Percentiles rank a stretch among this genome's conserved stretches.
These are phyloP conservation scores for Erebia epiphron DNA, from an alignment of 2,888 invertebrate genomes.

Conservation along the genomic window DNA sequence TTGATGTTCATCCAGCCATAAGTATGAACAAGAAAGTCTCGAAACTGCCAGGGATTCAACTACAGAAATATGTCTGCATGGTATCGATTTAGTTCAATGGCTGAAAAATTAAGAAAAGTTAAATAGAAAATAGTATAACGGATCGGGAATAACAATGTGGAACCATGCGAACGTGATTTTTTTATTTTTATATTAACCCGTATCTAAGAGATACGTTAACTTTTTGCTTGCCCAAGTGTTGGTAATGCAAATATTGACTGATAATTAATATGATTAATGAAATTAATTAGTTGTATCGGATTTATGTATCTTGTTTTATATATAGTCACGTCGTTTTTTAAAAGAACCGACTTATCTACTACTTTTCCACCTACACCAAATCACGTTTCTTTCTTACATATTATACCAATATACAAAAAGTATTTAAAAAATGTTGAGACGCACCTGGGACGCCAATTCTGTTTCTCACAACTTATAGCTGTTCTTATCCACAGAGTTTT, in stretches of 20 bases:
- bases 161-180: slow-evolving; percentile 31
- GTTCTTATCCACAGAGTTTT: too few relatives aligned
- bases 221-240: slow-evolving; percentile 12
- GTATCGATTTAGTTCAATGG: too few relatives aligned
- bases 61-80: background rate
- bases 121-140: slow-evolving; percentile 9
- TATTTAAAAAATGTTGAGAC: too few relatives aligned
- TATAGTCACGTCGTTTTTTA: background rate
- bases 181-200: slow-evolving; percentile 23
- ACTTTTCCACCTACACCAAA: background rate
- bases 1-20: too few relatives aligned
- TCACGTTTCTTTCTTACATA: background rate
- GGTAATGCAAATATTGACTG: slow-evolving; percentile 13
- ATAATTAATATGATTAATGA: slow-evolving; percentile 10
- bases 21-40: too few relatives aligned
- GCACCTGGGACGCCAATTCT: too few relatives aligned
- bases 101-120: background rate
- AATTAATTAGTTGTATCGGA: slow-evolving; percentile 4
- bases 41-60: too few relatives aligned
- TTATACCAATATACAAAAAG: too few relatives aligned
- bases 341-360: background rate
- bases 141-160: slow-evolving; percentile 17
- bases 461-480: too few relatives aligned
- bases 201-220: slow-evolving; percentile 26
- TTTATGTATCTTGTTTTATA: background rate